phyloP scores from a whole-genome alignment of 92 coral and sea anemone genomes.

The Virgularia gustaviana region DNA sequence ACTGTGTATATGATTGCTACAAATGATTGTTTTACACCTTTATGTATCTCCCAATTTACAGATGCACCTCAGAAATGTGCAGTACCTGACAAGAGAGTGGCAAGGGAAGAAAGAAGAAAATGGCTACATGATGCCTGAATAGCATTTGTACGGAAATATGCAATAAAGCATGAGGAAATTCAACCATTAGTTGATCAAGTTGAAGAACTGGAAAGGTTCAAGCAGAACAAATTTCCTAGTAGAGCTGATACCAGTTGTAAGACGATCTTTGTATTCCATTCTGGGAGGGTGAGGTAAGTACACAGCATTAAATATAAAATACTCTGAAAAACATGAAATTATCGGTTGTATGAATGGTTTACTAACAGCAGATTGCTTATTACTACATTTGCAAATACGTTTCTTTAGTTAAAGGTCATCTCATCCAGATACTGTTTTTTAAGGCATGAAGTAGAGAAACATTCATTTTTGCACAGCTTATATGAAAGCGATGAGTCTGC shows the following conservation, averaged over 20 bases:
- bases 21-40: background rate
- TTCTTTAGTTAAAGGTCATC: background rate
- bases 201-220: background rate
- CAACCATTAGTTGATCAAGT: constrained; percentile 23
- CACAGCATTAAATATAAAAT: no score
- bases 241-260: constrained; percentile 7
- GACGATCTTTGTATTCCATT: constrained; percentile 7
- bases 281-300: constrained; percentile 16
- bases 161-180: background rate
- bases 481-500: background rate
- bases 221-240: background rate
- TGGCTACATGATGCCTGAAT: constrained; percentile 22
- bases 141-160: background rate
- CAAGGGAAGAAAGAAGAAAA: constrained; percentile 9
- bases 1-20: background rate
- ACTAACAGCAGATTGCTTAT: background rate
- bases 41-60: background rate
- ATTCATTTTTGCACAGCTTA: background rate
- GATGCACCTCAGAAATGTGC: background rate
- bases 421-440: background rate
- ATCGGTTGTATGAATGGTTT: background rate
- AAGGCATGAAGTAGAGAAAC: background rate
- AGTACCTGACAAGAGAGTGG: constrained; percentile 2
- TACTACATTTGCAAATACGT: background rate
- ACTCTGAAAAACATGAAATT: background rate